Evolutionary conservation across 2,888 invertebrate species (phyloP).

Genomic region (Punctoribates punctum): DNA sequence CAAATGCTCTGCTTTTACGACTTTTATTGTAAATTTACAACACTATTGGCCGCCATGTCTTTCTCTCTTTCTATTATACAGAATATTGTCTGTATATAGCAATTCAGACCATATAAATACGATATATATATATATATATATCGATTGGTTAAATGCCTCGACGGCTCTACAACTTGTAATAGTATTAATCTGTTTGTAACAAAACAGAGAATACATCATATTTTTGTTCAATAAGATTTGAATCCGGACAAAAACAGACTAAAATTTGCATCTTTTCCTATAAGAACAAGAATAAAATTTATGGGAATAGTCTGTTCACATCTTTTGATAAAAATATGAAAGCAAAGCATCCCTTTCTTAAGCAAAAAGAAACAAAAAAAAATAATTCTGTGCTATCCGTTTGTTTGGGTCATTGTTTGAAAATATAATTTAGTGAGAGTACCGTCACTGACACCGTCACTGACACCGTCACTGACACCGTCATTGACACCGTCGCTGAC

Average conservation of each 20-base stretch:
- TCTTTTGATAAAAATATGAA: not conserved
- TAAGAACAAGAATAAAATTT: not conserved
- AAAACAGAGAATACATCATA: not conserved
- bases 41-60: slow-evolving; percentile 22
- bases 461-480: too few relatives aligned
- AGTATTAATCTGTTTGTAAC: slow-evolving; percentile 20
- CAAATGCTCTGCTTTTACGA: slow-evolving; percentile 25
- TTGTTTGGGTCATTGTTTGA: slow-evolving; percentile 25
- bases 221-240: slow-evolving; percentile 21
- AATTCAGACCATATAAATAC: not conserved
- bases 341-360: not conserved
- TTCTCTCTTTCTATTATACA: not conserved
- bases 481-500: too few relatives aligned
- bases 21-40: slow-evolving; percentile 23
- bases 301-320: too few relatives aligned
- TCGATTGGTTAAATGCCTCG: slow-evolving; percentile 34
- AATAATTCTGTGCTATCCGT: not conserved
- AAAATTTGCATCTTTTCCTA: not conserved
- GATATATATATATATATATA: not conserved
- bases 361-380: not conserved
- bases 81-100: not conserved
- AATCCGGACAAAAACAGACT: not conserved
- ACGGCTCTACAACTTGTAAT: slow-evolving; percentile 9
- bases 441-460: not conserved
- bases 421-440: not conserved